Percentiles rank a stretch among this genome's conserved stretches.
phyloP scores from a whole-genome alignment of 2,888 invertebrate species.

The Bembecia ichneumoniformis region DNA sequence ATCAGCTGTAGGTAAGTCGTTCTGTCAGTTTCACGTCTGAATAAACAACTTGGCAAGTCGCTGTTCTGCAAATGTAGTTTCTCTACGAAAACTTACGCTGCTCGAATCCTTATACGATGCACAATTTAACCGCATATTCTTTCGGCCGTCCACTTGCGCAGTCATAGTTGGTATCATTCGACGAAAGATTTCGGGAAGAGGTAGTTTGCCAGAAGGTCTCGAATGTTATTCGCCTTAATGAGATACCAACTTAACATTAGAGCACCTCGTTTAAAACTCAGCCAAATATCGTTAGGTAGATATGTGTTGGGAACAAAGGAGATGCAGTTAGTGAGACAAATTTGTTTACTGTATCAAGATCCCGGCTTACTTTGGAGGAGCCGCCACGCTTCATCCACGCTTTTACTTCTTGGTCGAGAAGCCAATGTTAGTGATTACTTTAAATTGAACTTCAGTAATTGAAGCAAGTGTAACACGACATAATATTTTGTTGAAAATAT shows the following conservation, averaged over 20 bases:
- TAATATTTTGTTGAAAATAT: not conserved
- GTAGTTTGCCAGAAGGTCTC: not conserved
- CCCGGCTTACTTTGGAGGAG: not conserved
- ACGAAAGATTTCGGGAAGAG: not conserved
- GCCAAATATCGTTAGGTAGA: not conserved
- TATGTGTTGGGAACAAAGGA: not conserved
- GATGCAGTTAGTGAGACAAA: slow-evolving; percentile 12
- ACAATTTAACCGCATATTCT: no score
- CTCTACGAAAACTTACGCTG: no score
- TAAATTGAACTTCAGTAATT: not conserved
- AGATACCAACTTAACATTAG: not conserved
- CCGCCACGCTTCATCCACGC: no score
- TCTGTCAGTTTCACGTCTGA: no score
- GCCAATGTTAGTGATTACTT: not conserved
- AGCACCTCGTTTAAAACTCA: not conserved
- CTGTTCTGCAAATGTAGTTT: no score
- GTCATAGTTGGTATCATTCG: no score
- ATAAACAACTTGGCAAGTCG: no score
- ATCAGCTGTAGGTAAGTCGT: no score
- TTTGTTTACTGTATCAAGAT: slow-evolving; percentile 22
- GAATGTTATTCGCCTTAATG: not conserved
- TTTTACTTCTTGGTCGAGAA: not conserved
- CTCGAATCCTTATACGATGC: no score
- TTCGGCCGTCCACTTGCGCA: no score
- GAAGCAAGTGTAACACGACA: not conserved